These are phyloP conservation scores for Cryptotermes secundus DNA, from an alignment of 1,140 invertebrate species.

Conservation along the genomic window DNA sequence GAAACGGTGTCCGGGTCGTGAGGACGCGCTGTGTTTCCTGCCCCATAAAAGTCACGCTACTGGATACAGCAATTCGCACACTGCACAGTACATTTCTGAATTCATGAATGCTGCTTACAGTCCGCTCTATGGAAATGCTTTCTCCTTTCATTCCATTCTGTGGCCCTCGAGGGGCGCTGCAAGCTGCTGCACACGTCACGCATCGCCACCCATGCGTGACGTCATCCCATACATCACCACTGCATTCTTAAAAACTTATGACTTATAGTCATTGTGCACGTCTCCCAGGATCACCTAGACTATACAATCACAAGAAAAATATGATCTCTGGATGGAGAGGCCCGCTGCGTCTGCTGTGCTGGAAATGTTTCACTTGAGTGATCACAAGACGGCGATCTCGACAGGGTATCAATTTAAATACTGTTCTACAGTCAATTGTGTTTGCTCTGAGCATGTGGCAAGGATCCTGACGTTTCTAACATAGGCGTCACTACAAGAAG, in stretches of 20 bases:
- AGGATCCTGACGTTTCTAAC: too few species aligned
- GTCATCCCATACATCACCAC: constrained; percentile 10
- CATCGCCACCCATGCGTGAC: background rate
- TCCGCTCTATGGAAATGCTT: background rate
- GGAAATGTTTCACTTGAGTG: background rate
- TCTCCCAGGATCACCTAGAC: background rate
- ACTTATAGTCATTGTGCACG: background rate
- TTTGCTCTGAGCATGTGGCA: too few species aligned
- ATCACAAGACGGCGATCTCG: background rate
- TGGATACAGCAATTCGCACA: too few species aligned
- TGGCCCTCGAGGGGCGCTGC: background rate
- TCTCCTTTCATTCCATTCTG: background rate
- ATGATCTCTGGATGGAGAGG: background rate
- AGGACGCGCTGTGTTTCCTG: too few species aligned
- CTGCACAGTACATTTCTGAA: background rate
- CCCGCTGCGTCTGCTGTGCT: constrained; percentile 1
- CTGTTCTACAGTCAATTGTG: background rate
- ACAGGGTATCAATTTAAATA: background rate
- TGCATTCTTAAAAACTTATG: constrained; percentile 1
- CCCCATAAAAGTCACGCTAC: too few species aligned
- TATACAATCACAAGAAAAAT: too few species aligned
- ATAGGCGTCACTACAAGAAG: too few species aligned
- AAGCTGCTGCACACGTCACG: background rate
- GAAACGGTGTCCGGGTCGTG: too few species aligned
- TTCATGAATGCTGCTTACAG: background rate